A percentile compares a stretch with the other conserved stretches of the same genome.
phyloP scores from a whole-genome alignment of 2,888 invertebrate species.

The Clitarchus hookeri region DNA sequence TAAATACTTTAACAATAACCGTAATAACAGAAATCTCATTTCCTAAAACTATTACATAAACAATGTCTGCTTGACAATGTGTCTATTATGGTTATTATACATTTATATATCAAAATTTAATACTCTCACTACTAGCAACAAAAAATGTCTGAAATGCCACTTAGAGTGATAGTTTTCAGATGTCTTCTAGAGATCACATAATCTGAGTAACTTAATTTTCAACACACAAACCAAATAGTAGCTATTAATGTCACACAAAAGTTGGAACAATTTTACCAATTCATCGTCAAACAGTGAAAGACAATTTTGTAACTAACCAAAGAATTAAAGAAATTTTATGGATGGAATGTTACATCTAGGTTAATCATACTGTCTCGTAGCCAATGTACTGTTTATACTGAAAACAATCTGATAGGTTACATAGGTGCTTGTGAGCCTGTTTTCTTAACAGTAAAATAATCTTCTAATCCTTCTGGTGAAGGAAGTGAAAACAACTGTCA shows the following conservation, averaged over 20 bases:
- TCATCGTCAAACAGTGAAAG: background rate
- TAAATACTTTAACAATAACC: too few species aligned
- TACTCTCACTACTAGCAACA: too few species aligned
- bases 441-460: background rate
- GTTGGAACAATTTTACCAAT: background rate
- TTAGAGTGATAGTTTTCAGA: too few species aligned
- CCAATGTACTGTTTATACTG: background rate
- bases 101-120: too few species aligned
- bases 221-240: background rate
- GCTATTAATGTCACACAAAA: background rate
- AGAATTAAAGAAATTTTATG: background rate
- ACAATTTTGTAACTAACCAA: background rate
- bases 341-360: background rate
- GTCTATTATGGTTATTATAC: too few species aligned
- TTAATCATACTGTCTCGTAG: background rate
- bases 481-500: background rate
- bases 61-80: too few species aligned
- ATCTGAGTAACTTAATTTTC: background rate
- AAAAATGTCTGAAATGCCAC: too few species aligned
- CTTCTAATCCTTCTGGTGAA: background rate
- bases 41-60: too few species aligned
- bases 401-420: background rate
- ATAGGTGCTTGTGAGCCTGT: background rate
- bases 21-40: too few species aligned
- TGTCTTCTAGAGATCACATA: too few species aligned